Percentiles rank a stretch among this genome's conserved stretches.
Evolutionary conservation across 2,113 vertebrate species (phyloP).

Genomic region (Aegithalos caudatus): DNA sequence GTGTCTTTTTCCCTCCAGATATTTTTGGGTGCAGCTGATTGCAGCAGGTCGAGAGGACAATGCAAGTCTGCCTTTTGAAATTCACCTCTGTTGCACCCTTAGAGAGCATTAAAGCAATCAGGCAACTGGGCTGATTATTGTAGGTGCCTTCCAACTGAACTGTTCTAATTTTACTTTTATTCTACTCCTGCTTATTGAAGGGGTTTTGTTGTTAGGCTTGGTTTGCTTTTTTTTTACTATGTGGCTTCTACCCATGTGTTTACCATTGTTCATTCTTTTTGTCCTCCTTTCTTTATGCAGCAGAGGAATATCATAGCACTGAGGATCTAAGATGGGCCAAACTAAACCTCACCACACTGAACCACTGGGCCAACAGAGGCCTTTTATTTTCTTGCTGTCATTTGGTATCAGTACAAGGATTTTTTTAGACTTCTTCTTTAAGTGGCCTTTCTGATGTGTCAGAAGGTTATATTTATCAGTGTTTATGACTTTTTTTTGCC

Average conservation of each 20-base stretch:
- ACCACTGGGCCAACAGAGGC: neutral
- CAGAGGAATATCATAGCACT: neutral
- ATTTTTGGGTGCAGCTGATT: constrained; percentile 1
- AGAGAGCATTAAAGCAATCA: neutral
- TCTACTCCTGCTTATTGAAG: neutral
- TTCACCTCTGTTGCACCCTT: neutral
- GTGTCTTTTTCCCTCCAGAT: neutral
- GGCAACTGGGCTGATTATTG: neutral
- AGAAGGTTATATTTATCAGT: neutral
- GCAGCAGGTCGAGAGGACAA: neutral
- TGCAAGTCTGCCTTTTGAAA: neutral
- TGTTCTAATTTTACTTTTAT: neutral
- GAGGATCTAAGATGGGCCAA: neutral
- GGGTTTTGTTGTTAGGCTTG: neutral
- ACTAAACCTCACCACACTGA: neutral
- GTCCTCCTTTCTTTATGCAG: neutral
- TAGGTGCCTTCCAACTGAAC: neutral
- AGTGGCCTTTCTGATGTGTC: neutral
- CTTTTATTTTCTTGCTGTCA: neutral
- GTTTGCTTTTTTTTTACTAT: neutral
- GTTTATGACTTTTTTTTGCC: neutral
- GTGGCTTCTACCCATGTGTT: neutral
- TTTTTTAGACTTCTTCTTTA: neutral
- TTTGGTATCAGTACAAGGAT: neutral
- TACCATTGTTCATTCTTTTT: neutral